Percentiles rank a stretch among this genome's conserved stretches.
phyloP scores from a whole-genome alignment of 2,113 vertebrate genomes.

The Panthera leo region DNA sequence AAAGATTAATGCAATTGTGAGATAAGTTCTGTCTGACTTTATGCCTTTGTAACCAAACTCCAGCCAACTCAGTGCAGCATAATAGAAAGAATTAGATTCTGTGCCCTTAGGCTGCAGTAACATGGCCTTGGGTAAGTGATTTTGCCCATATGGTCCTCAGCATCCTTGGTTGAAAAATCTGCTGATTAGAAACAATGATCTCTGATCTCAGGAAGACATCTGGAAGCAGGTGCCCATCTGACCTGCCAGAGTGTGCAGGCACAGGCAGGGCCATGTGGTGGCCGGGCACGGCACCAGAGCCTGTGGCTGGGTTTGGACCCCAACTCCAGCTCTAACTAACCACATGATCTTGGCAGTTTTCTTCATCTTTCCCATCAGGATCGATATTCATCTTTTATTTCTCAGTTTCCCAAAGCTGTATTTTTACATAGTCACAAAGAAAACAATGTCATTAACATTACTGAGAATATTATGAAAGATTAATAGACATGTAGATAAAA shows the following conservation, averaged over 20 bases:
- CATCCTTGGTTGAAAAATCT: background rate
- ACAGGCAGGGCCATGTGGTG: background rate
- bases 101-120: background rate
- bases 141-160: background rate
- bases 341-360: background rate
- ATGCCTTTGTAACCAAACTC: background rate
- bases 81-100: background rate
- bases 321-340: background rate
- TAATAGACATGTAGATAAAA: background rate
- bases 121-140: background rate
- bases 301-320: background rate
- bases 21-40: background rate
- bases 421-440: constrained; percentile 5
- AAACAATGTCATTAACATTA: background rate
- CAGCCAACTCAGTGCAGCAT: background rate
- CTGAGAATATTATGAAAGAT: background rate
- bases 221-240: background rate
- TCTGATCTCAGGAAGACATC: background rate
- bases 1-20: background rate
- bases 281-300: accelerated
- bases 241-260: background rate
- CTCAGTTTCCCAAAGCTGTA: background rate
- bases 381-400: background rate
- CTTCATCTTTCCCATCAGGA: background rate
- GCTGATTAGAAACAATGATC: background rate